Conservation (phyloP, 2,888 invertebrate genomes). For the Strigamia maritima region DNA sequence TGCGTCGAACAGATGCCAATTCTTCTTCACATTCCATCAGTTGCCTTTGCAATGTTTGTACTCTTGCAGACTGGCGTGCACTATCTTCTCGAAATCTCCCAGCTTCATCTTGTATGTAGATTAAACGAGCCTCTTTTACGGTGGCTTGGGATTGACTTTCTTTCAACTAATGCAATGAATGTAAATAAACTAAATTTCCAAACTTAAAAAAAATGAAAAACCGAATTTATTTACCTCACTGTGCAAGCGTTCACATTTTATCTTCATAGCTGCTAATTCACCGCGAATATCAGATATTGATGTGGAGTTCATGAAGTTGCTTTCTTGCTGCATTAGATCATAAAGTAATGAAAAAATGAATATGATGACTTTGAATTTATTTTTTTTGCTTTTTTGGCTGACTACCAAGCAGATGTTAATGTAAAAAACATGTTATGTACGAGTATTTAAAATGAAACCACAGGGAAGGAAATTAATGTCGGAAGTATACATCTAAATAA, state of each 20-base stretch:
- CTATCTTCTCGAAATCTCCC: neutral
- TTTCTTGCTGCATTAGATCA: neutral
- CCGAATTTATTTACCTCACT: neutral
- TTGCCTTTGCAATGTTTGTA: conserved; percentile 1
- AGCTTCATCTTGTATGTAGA: neutral
- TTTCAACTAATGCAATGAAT: neutral
- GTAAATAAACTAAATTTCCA: neutral
- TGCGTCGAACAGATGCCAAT: neutral
- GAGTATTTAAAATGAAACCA: neutral
- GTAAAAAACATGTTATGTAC: neutral
- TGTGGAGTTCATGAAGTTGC: neutral
- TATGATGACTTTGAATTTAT: neutral
- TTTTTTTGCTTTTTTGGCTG: neutral
- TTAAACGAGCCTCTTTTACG: neutral
- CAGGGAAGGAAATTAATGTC: conserved; percentile 9
- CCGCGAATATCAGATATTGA: conserved; percentile 3
- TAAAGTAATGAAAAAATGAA: neutral
- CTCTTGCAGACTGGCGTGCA: conserved; percentile 12
- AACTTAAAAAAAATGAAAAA: too few species aligned
- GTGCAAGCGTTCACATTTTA: neutral
- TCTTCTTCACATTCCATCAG: conserved; percentile 1
- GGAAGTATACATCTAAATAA: neutral
- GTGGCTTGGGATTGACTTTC: neutral
- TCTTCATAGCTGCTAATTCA: conserved; percentile 17
- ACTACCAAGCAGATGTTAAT: neutral